Evolutionary conservation across 2,888 invertebrate species (phyloP).

Genomic region (Caenorhabditis sp.): DNA sequence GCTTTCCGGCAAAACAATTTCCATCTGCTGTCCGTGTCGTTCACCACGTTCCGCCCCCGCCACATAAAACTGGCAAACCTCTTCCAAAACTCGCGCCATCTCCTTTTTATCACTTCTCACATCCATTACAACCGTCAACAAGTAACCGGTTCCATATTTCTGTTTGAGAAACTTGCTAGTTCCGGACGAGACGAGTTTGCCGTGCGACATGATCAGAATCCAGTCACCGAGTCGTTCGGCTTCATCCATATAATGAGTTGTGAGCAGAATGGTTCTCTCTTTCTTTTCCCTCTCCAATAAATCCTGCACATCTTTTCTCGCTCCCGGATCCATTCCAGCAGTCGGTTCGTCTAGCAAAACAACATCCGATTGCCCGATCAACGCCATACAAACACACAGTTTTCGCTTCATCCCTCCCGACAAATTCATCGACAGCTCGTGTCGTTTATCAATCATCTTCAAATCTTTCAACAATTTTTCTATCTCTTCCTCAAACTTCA

Average conservation of each 20-base stretch:
- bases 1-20: conserved; percentile 35
- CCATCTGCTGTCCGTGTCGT: conserved; percentile 39
- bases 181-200: conserved; percentile 57
- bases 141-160: conserved; percentile 62
- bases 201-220: conserved; percentile 64
- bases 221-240: conserved; percentile 66
- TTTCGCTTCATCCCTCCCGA: conserved; percentile 69
- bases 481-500: conserved; percentile 35
- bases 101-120: conserved; percentile 17
- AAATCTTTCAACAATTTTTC: conserved; percentile 46
- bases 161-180: conserved; percentile 58
- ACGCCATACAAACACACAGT: conserved; percentile 63
- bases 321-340: conserved; percentile 56
- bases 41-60: conserved; percentile 25
- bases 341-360: conserved; percentile 63
- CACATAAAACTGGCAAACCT: conserved; percentile 22
- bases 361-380: conserved; percentile 55
- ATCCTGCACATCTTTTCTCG: conserved; percentile 43
- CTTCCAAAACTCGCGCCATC: conserved; percentile 12
- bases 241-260: conserved; percentile 61
- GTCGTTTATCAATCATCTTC: conserved; percentile 44
- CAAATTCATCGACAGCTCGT: conserved; percentile 47
- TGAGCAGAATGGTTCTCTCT: conserved; percentile 1
- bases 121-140: conserved; percentile 53
- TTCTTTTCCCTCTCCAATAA: conserved; percentile 49